Conservation (phyloP, 2,888 invertebrate species). For the Sinohyriopsis cumingii region DNA sequence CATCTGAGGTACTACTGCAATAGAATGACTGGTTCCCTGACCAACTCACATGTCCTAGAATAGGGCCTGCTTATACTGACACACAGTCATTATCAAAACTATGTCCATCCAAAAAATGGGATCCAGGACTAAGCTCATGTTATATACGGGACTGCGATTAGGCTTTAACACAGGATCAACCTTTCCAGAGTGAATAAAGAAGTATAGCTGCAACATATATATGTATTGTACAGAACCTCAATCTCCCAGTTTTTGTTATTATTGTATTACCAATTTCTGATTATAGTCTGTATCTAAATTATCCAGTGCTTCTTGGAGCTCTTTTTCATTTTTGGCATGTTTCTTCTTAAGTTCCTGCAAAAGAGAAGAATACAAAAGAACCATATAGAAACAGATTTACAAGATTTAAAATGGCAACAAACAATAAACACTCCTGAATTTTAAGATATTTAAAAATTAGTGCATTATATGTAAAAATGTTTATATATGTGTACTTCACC, state of each 20-base stretch:
- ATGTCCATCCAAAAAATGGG: too few relatives aligned
- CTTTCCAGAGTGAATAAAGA: constrained; percentile 1
- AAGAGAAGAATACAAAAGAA: not conserved
- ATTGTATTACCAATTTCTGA: constrained; percentile 47
- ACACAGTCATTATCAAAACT: too few relatives aligned
- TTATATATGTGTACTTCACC: not conserved
- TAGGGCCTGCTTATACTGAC: too few relatives aligned
- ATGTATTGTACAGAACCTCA: not conserved
- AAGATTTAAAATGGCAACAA: too few relatives aligned
- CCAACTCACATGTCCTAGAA: too few relatives aligned
- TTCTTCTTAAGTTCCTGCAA: constrained; percentile 51
- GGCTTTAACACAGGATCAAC: too few relatives aligned
- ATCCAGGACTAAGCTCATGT: too few relatives aligned
- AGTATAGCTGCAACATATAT: not conserved
- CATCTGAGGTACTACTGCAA: too few relatives aligned
- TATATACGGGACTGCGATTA: too few relatives aligned
- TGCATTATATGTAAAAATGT: not conserved
- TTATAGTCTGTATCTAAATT: constrained; percentile 45
- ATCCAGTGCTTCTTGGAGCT: constrained; percentile 51
- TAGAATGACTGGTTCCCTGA: too few relatives aligned
- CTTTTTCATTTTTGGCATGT: constrained; percentile 48
- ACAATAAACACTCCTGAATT: too few relatives aligned
- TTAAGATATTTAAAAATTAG: not conserved
- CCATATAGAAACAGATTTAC: too few relatives aligned
- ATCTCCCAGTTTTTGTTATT: not conserved